These are phyloP conservation scores for Mus pahari DNA, from an alignment of 2,113 vertebrate species.

Conservation along the genomic window DNA sequence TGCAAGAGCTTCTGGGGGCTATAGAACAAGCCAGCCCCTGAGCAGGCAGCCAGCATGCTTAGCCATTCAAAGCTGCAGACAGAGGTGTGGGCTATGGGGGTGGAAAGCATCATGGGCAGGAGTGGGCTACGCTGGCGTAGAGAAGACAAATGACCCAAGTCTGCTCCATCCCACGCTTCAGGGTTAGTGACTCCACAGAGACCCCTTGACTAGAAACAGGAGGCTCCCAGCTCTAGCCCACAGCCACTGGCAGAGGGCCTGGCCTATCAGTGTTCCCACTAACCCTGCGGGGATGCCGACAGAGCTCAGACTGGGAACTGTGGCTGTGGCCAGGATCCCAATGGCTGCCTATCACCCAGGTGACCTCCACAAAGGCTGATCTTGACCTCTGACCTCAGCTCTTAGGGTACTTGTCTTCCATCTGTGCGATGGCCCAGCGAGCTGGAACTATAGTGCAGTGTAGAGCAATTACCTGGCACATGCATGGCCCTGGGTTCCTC, in stretches of 20 bases:
- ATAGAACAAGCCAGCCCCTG: accelerated
- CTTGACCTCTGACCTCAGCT: not conserved
- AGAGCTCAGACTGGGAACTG: not conserved
- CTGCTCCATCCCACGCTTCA: not conserved
- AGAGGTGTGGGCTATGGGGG: too few relatives aligned
- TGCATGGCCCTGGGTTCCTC: not conserved
- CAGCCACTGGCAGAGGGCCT: not conserved
- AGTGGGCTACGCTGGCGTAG: too few relatives aligned
- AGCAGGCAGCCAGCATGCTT: not conserved
- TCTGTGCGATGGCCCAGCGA: not conserved
- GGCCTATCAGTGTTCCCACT: not conserved
- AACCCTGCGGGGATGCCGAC: not conserved
- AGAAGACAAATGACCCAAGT: too few relatives aligned
- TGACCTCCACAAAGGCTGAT: not conserved
- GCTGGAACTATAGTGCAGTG: not conserved
- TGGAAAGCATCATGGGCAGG: too few relatives aligned
- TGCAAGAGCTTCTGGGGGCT: not conserved
- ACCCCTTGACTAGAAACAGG: not conserved
- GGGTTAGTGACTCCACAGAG: not conserved
- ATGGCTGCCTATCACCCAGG: not conserved
- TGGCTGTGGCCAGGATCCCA: not conserved
- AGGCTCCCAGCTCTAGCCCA: not conserved
- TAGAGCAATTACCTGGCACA: not conserved
- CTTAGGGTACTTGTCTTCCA: not conserved
- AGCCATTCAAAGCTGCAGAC: accelerated